Conservation (phyloP, 2,797 vertebrate genomes). For the Capromys pilorides region DNA sequence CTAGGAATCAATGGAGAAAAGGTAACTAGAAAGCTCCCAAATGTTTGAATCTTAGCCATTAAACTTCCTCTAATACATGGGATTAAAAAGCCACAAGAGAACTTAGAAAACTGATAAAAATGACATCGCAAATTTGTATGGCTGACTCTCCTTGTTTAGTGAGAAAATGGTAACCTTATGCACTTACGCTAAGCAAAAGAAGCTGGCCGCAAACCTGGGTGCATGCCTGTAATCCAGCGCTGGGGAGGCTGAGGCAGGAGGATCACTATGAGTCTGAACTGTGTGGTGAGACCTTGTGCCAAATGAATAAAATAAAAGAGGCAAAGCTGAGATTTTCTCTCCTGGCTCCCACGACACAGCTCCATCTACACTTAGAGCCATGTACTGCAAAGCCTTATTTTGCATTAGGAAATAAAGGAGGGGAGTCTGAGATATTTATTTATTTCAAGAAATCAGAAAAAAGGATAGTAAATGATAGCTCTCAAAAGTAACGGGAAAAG, state of each 20-base stretch:
- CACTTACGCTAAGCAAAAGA: not conserved
- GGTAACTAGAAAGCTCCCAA: not conserved
- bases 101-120: conserved; percentile 19
- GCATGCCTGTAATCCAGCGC: no score
- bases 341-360: not conserved
- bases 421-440: not conserved
- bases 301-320: no score
- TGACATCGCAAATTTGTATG: not conserved
- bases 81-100: conserved; percentile 8
- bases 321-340: not conserved
- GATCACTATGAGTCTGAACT: no score
- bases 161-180: not conserved
- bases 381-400: not conserved
- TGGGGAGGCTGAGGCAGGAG: no score
- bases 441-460: conserved; percentile 11
- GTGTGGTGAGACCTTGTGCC: no score
- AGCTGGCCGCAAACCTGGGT: not conserved
- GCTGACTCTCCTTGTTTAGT: not conserved
- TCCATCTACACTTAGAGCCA: not conserved
- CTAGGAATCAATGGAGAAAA: not conserved
- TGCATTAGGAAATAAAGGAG: not conserved
- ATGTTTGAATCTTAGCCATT: not conserved
- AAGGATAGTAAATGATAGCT: not conserved
- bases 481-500: not conserved
- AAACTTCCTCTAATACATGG: not conserved